Percentiles rank a stretch among this genome's conserved stretches.
Conservation (phyloP, 2,113 vertebrate species). For the Mus spicilegus region DNA sequence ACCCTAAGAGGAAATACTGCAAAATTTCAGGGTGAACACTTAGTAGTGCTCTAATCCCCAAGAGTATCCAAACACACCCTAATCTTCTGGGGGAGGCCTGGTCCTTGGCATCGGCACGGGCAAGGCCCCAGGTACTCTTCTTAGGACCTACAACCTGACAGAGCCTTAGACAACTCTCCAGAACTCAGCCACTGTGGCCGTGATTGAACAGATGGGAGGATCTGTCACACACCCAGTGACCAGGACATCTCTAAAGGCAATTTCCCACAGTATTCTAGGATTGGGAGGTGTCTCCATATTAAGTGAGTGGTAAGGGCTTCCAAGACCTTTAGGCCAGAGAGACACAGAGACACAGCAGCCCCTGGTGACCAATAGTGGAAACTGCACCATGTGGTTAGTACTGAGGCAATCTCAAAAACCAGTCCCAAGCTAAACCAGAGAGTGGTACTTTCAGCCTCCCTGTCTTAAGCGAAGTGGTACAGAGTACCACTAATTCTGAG, state of each 20-base stretch:
- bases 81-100: not conserved
- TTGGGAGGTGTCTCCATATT: not conserved
- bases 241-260: not conserved
- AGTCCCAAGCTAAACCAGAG: not conserved
- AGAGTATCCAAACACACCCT: not conserved
- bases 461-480: not conserved
- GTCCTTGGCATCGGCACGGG: not conserved
- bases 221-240: not conserved
- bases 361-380: constrained; percentile 60
- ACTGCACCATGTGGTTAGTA: not conserved
- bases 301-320: not conserved
- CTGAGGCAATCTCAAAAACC: not conserved
- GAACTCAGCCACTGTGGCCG: not conserved
- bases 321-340: not conserved
- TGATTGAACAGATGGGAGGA: not conserved
- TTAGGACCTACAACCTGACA: not conserved
- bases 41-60: not conserved
- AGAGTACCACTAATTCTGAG: not conserved
- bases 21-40: not conserved
- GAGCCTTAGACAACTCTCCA: not conserved
- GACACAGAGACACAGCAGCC: constrained; percentile 44
- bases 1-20: constrained; percentile 16
- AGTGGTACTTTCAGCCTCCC: not conserved
- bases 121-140: not conserved
- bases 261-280: not conserved